Conservation (phyloP, 2,888 invertebrate species). For the Metellina segmentata region DNA sequence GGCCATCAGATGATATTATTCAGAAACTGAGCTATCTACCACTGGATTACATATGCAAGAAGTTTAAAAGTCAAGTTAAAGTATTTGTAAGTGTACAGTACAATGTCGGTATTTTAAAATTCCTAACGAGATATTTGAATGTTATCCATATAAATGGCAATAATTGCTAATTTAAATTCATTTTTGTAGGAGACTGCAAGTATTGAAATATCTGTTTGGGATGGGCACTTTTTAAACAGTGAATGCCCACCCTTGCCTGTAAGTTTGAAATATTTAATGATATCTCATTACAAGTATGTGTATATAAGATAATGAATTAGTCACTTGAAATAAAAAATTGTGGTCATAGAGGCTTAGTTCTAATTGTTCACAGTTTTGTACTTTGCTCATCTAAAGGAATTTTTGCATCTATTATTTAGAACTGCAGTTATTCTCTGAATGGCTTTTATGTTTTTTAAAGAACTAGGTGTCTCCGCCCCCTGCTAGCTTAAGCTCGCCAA, state of each 20-base stretch:
- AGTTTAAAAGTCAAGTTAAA: slow-evolving; percentile 73
- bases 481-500: no score
- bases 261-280: background rate
- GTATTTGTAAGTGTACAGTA: slow-evolving; percentile 73
- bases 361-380: no score
- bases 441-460: no score
- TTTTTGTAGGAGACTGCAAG: slow-evolving; percentile 76
- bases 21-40: slow-evolving; percentile 70
- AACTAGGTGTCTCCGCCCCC: no score
- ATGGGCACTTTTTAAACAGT: slow-evolving; percentile 75
- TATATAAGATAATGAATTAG: no score
- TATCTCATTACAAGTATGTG: no score
- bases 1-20: slow-evolving; percentile 68
- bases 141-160: background rate
- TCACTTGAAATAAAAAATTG: no score
- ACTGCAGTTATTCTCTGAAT: no score
- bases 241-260: slow-evolving; percentile 77
- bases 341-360: no score
- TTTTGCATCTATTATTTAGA: no score
- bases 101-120: background rate
- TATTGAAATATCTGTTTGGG: slow-evolving; percentile 78
- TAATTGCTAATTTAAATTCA: background rate
- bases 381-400: no score
- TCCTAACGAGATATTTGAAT: background rate
- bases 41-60: slow-evolving; percentile 64